Percentiles rank a stretch among this genome's conserved stretches.
phyloP scores from a whole-genome alignment of 2,888 invertebrate species.

The Heterodera filipjevi region DNA sequence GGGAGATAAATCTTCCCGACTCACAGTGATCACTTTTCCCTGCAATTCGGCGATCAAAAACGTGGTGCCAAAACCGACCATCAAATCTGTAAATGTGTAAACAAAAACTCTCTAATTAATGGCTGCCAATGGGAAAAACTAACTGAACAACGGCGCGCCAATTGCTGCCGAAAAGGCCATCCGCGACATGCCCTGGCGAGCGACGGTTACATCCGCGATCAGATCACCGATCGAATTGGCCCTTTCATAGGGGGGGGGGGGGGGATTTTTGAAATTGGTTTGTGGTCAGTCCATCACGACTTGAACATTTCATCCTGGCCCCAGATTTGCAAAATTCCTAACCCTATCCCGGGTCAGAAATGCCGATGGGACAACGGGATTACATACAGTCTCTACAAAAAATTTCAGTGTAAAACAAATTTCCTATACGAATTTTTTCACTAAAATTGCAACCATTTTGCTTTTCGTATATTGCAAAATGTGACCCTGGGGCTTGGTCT shows the following conservation, averaged over 20 bases:
- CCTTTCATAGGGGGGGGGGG: not conserved
- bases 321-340: too few species aligned
- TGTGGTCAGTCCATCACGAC: too few species aligned
- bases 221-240: conserved; percentile 74
- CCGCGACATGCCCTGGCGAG: conserved; percentile 72
- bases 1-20: too few species aligned
- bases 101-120: not conserved
- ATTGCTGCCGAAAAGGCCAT: conserved; percentile 76
- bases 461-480: too few species aligned
- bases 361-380: too few species aligned
- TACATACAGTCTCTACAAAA: too few species aligned
- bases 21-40: conserved; percentile 50
- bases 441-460: too few species aligned
- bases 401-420: too few species aligned
- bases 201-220: conserved; percentile 72
- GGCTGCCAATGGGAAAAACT: not conserved
- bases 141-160: conserved; percentile 76
- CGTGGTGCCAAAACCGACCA: conserved; percentile 58
- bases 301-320: too few species aligned
- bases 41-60: conserved; percentile 53
- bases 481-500: too few species aligned
- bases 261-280: not conserved
- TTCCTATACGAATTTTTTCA: too few species aligned
- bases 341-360: too few species aligned
- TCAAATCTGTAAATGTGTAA: conserved; percentile 46